Conservation (phyloP, 2,888 invertebrate genomes). For the Pandemis corylana region DNA sequence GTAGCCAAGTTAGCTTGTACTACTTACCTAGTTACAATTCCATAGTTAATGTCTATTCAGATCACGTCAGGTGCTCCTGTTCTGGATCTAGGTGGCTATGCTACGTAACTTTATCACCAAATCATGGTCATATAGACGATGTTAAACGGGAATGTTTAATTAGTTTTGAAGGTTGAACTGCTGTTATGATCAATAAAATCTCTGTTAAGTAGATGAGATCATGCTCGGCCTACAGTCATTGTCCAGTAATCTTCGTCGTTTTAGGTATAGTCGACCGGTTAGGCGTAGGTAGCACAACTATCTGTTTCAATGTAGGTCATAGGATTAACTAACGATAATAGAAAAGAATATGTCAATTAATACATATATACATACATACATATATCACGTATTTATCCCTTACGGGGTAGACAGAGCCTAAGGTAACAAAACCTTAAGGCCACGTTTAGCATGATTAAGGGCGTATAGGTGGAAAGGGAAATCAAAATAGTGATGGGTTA, state of each 20-base stretch:
- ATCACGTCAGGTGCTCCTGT: background rate
- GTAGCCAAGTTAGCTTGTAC: background rate
- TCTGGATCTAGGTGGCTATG: conserved; percentile 2
- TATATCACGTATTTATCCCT: too few relatives aligned
- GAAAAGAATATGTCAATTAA: too few relatives aligned
- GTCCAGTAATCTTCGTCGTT: background rate
- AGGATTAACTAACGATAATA: too few relatives aligned
- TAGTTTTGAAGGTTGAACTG: background rate
- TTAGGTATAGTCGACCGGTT: too few relatives aligned
- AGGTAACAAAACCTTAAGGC: too few relatives aligned
- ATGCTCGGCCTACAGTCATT: background rate
- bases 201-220: background rate
- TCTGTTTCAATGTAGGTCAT: too few relatives aligned
- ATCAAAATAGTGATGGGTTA: too few relatives aligned
- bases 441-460: too few relatives aligned
- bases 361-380: too few relatives aligned
- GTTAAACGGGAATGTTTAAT: conserved; percentile 6
- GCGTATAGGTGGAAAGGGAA: too few relatives aligned
- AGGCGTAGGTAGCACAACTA: too few relatives aligned
- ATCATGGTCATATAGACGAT: background rate
- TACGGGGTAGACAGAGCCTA: too few relatives aligned
- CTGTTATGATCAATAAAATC: background rate
- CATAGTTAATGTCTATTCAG: background rate
- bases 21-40: background rate
- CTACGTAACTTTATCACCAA: background rate